Percentiles rank a stretch among this genome's conserved stretches.
These are phyloP conservation scores for Archilochus colubris DNA, from an alignment of 2,113 vertebrate species.

Conservation along the genomic window DNA sequence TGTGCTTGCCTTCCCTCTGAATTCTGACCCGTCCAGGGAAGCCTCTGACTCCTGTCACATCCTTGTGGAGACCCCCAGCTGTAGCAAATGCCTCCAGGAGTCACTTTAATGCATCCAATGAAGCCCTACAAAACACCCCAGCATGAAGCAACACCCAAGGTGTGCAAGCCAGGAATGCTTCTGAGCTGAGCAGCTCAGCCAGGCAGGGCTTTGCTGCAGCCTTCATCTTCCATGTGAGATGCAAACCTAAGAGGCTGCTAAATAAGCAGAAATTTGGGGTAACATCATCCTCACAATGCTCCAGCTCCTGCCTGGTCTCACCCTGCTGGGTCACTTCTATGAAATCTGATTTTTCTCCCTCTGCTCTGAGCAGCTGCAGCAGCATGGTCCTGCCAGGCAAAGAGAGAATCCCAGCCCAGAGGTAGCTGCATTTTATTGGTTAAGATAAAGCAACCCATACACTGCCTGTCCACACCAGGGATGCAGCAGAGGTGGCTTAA, in stretches of 20 bases:
- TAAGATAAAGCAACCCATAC: neutral
- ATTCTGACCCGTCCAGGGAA: neutral
- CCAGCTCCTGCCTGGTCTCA: neutral
- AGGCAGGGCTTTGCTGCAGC: neutral
- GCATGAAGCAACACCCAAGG: accelerated
- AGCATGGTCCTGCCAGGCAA: accelerated
- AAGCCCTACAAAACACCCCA: neutral
- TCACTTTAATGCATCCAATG: accelerated
- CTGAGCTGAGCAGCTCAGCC: accelerated
- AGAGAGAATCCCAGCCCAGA: neutral
- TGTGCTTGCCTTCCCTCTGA: accelerated
- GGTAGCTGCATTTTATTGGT: neutral
- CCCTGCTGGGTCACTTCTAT: neutral
- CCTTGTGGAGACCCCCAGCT: neutral
- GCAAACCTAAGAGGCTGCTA: neutral
- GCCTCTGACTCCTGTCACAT: slow-evolving; percentile 14
- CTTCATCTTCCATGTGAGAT: accelerated
- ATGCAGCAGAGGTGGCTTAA: neutral
- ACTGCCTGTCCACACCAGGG: neutral
- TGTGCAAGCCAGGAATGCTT: neutral
- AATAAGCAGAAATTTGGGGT: neutral
- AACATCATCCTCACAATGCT: accelerated
- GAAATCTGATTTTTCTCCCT: neutral
- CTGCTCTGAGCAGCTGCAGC: neutral
- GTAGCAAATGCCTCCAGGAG: neutral